Conservation (phyloP, 2,797 vertebrate genomes). For the Trachops cirrhosus region DNA sequence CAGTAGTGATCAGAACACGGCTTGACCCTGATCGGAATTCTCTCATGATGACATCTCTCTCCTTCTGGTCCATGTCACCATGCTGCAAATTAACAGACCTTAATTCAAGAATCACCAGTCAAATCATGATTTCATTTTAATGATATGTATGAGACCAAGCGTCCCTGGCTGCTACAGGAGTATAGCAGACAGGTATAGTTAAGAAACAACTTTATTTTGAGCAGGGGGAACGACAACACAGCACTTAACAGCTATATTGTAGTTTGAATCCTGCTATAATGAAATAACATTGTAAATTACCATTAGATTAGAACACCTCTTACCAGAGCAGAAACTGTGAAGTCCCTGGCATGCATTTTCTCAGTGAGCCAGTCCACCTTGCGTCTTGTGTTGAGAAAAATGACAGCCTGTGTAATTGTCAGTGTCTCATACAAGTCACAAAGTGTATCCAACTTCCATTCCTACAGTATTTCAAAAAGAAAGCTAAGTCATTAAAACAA, state of each 20-base stretch:
- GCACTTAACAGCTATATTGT: conserved; percentile 89
- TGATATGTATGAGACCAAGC: conserved; percentile 89
- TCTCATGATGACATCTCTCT: conserved; percentile 98
- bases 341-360: conserved; percentile 98
- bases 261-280: conserved; percentile 82
- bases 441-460: conserved; percentile 98
- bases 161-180: conserved; percentile 85
- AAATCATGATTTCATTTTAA: neutral
- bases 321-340: conserved; percentile 98
- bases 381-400: conserved; percentile 98
- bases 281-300: neutral
- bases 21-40: conserved; percentile 98
- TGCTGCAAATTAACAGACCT: conserved; percentile 84
- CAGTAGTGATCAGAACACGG: conserved; percentile 97
- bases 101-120: neutral
- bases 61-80: conserved; percentile 99
- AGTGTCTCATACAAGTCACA: conserved; percentile 98
- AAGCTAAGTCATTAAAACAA: neutral
- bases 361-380: conserved; percentile 99
- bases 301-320: conserved; percentile 46
- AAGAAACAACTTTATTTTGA: conserved; percentile 89
- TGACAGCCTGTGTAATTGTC: conserved; percentile 99
- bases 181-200: conserved; percentile 90
- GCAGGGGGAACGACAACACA: conserved; percentile 97
- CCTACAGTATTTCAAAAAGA: conserved; percentile 81